Evolutionary conservation across 2,113 vertebrate species (phyloP).

Genomic region (Oncorhynchus gorbuscha): DNA sequence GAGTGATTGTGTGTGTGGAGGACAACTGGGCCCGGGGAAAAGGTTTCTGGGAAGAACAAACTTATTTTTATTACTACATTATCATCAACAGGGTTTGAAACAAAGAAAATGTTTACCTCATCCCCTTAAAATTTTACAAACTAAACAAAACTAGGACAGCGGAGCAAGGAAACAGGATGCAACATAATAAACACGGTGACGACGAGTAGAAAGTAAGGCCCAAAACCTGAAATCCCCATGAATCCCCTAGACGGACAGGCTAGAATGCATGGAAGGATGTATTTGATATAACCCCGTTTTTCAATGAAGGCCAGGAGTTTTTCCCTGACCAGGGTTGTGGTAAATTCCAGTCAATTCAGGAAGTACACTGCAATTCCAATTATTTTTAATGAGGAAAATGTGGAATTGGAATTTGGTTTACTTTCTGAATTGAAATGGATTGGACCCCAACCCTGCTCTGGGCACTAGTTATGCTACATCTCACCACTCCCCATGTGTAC

Average conservation of each 20-base stretch:
- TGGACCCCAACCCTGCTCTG: neutral
- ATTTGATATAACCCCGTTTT: neutral
- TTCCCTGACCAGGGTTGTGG: neutral
- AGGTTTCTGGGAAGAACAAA: neutral
- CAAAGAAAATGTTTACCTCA: conserved; percentile 25
- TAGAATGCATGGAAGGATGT: neutral
- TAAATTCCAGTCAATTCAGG: too few relatives aligned
- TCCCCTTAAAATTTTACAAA: conserved; percentile 41
- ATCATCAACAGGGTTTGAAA: conserved; percentile 7
- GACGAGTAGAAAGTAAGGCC: neutral
- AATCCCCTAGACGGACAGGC: neutral
- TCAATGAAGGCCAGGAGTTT: too few relatives aligned
- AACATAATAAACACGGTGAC: conserved; percentile 12
- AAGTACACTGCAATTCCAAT: too few relatives aligned
- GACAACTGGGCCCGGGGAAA: neutral
- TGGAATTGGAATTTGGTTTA: too few relatives aligned
- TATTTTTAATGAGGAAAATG: too few relatives aligned
- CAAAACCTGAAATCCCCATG: neutral
- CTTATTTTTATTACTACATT: neutral
- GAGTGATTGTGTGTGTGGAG: neutral
- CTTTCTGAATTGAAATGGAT: too few relatives aligned
- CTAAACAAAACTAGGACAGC: neutral
- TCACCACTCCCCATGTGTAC: neutral
- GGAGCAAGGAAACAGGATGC: conserved; percentile 30
- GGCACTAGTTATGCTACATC: neutral